Base-by-base conservation (phyloP, 2,888 invertebrate genomes). In the Phragmatobia fuliginosa region DNA sequence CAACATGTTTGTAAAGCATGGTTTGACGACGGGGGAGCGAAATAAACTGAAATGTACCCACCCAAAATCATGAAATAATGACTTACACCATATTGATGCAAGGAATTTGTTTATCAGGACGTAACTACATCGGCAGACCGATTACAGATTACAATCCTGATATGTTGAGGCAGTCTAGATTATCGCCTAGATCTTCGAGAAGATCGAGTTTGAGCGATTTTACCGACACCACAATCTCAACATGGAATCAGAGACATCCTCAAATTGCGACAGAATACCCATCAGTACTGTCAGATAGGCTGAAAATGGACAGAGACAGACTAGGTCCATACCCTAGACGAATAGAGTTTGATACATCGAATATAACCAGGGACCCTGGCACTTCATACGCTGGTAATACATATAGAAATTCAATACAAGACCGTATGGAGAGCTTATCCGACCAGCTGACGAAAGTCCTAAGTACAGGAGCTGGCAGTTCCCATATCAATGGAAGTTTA, bases 1-100 rank as follows among this genome's bases (percentile, higher is more conserved):
- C 82, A 80, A 80, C 81, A 83, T 83, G 82, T 85, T 88, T 67
- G 49, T 86, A 88, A 86, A 87, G 90, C 92, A 91, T 91, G 92
- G 83, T 86, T 85, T 83, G 76, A 62, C 85, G 79, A 78, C 81
- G 85, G 85, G 84, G 86, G 84, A 88, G 87, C 80, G 88, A 92
- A 93, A 94, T 94, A 93, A 95, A 95, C 95, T 95, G 95, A 95
- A 95, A 94, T 95, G 94, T 93, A 92, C 82, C 75, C 78, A 80
- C 80, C 78, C 80, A 78, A 79, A 75, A 80, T 70, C 31, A 56
- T 18, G 32, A 65, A 69, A 69, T 45, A 33, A 67, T 76, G 73
- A 77, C 71, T 74, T 72, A 67, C 78, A 77, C 49, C 70, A 70
- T 74, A 81, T 80, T 86, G 86, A 88, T 77, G 70, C 70, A 71